Evolutionary conservation across 2,888 invertebrate species (phyloP).

Genomic region (Ethmia dodecea): DNA sequence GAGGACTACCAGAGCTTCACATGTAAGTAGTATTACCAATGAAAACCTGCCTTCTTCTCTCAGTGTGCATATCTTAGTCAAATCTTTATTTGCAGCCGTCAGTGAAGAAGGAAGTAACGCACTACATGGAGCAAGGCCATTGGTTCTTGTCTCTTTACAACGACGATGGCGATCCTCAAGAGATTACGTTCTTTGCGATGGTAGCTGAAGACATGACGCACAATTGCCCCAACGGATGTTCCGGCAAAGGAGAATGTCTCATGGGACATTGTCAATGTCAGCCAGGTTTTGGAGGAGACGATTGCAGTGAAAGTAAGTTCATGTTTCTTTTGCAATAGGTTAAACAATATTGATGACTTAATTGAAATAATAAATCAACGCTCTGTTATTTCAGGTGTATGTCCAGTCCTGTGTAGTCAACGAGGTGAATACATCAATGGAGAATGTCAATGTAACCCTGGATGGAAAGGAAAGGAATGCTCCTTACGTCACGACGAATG

Average conservation of each 20-base stretch:
- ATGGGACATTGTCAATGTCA: slow-evolving; percentile 97
- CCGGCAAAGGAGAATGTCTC: slow-evolving; percentile 97
- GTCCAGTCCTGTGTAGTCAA: slow-evolving; percentile 97
- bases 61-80: no score
- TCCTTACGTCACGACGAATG: slow-evolving; percentile 96
- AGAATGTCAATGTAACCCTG: slow-evolving; percentile 97
- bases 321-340: no score
- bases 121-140: slow-evolving; percentile 96
- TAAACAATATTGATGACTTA: no score
- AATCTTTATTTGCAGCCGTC: slow-evolving; percentile 78
- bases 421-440: slow-evolving; percentile 98
- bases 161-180: slow-evolving; percentile 94
- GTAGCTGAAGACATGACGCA: slow-evolving; percentile 95
- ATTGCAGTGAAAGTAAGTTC: slow-evolving; percentile 95
- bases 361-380: no score
- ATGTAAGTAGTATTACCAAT: slow-evolving; percentile 91
- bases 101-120: slow-evolving; percentile 93
- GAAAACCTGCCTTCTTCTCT: no score
- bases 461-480: slow-evolving; percentile 99
- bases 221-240: slow-evolving; percentile 97
- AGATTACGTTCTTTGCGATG: slow-evolving; percentile 89
- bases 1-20: slow-evolving; percentile 88
- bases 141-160: slow-evolving; percentile 98
- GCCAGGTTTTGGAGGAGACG: slow-evolving; percentile 96
- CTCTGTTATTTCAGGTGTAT: slow-evolving; percentile 91